These are phyloP conservation scores for Falco punctatus DNA, from an alignment of 2,113 vertebrate species.

Conservation along the genomic window DNA sequence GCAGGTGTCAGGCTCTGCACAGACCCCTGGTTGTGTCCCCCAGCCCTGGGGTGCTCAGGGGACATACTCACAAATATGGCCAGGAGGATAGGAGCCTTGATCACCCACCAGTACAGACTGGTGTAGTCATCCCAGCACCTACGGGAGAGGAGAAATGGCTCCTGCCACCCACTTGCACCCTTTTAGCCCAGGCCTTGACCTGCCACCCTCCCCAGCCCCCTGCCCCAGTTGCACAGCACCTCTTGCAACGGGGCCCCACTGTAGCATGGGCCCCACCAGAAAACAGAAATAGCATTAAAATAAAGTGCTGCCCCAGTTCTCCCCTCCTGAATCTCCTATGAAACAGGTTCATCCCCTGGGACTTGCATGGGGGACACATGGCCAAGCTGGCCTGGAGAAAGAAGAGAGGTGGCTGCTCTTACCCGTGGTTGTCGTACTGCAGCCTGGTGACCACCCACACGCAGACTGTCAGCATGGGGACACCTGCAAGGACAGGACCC, in stretches of 20 bases:
- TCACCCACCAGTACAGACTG: constrained; percentile 77
- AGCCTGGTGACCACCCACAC: constrained; percentile 70
- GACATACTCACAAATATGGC: constrained; percentile 73
- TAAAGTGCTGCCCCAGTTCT: not conserved
- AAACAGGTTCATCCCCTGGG: not conserved
- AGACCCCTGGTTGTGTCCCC: not conserved
- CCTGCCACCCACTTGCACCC: not conserved
- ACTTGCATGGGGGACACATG: fast-evolving
- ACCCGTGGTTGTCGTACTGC: constrained; percentile 70
- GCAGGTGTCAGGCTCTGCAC: not conserved
- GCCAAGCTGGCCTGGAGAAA: not conserved
- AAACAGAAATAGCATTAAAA: not conserved
- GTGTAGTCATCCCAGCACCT: constrained; percentile 78
- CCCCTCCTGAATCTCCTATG: not conserved
- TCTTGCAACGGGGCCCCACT: not conserved
- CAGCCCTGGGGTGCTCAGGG: not conserved
- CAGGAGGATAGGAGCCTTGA: constrained; percentile 77
- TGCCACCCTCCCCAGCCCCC: fast-evolving
- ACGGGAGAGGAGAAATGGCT: not conserved
- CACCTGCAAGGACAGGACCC: constrained; percentile 57
- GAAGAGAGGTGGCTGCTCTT: not conserved
- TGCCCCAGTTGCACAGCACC: not conserved
- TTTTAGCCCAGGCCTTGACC: not conserved
- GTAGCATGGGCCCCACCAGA: fast-evolving
- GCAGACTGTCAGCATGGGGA: constrained; percentile 53